phyloP scores from a whole-genome alignment of 2,113 vertebrate genomes.

The Delphinapterus leucas region DNA sequence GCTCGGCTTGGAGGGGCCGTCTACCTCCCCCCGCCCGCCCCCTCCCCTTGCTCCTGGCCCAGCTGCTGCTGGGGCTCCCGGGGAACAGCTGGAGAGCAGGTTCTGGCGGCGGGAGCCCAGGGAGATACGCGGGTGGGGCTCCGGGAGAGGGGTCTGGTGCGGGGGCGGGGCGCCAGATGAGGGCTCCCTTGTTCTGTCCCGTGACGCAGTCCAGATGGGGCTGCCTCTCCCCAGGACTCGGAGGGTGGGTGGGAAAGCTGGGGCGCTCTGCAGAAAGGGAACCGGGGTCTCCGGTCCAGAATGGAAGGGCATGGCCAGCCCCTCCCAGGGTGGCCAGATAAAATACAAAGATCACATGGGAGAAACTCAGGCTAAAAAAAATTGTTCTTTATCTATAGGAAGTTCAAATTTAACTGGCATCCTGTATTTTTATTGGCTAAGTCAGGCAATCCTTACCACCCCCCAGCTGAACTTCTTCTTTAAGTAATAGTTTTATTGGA shows the following conservation, averaged over 20 bases:
- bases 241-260: background rate
- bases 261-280: background rate
- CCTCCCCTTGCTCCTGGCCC: background rate
- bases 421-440: conserved; percentile 1
- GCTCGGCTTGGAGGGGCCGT: background rate
- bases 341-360: background rate
- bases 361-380: background rate
- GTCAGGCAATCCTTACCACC: background rate
- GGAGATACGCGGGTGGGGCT: background rate
- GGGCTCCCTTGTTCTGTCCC: background rate
- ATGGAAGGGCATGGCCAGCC: background rate
- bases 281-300: background rate
- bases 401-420: background rate
- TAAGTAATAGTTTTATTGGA: background rate
- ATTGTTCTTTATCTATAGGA: background rate
- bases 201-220: background rate
- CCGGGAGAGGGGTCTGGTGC: background rate
- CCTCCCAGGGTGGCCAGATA: background rate
- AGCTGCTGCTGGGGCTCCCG: background rate
- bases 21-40: conserved; percentile 38
- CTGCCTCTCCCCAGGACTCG: background rate
- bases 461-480: background rate
- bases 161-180: fast-evolving
- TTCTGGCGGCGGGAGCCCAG: background rate
- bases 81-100: conserved; percentile 61